Percentiles rank a stretch among this genome's conserved stretches.
Evolutionary conservation across 2,888 invertebrate genomes (phyloP).

Genomic region (Drosophila testacea): DNA sequence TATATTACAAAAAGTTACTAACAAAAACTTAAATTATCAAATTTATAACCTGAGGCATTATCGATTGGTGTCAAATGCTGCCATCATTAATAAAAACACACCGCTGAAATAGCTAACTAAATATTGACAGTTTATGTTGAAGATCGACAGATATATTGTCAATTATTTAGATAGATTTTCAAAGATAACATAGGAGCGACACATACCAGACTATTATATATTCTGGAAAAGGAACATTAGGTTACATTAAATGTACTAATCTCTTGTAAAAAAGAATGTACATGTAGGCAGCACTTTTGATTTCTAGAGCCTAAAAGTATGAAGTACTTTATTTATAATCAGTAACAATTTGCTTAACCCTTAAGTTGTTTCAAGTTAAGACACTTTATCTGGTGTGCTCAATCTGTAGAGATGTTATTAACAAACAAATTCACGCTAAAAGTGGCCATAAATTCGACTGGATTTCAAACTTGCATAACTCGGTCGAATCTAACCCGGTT

Average conservation of each 20-base stretch:
- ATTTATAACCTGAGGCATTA: constrained; percentile 38
- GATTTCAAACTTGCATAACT: no score
- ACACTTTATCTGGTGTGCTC: no score
- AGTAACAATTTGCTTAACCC: no score
- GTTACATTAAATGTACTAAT: neutral
- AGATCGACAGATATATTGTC: neutral
- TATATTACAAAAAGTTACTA: constrained; percentile 29
- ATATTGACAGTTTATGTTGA: neutral
- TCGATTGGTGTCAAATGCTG: constrained; percentile 49
- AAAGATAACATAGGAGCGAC: neutral
- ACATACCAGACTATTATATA: neutral
- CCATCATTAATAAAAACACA: constrained; percentile 31
- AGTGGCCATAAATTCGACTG: no score
- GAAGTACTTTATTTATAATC: no score
- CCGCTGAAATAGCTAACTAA: constrained; percentile 6
- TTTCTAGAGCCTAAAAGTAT: no score
- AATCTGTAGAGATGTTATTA: no score
- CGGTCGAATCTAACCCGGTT: no score
- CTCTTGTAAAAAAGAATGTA: neutral
- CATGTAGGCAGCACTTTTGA: no score
- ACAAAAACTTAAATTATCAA: constrained; percentile 48
- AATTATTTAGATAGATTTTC: neutral
- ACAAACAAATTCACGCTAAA: no score
- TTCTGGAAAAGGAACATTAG: neutral
- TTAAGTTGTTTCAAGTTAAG: no score